Conservation (phyloP, 2,797 vertebrate species). For the Cyprinella venusta region DNA sequence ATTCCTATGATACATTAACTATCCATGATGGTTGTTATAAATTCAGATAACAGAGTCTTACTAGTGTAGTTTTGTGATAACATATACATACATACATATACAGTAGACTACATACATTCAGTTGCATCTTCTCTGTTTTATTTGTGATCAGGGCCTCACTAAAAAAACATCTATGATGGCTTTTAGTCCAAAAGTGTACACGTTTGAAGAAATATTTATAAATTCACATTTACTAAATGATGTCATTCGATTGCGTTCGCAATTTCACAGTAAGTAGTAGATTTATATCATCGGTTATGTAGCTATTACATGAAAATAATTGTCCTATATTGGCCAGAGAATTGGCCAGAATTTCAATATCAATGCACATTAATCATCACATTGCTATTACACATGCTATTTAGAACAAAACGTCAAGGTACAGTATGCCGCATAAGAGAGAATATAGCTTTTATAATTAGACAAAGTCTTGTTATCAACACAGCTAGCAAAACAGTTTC, state of each 20-base stretch:
- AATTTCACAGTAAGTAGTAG: not conserved
- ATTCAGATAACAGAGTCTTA: no score
- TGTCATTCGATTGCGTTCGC: not conserved
- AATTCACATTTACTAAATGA: not conserved
- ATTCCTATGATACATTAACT: not conserved
- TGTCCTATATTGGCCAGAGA: not conserved
- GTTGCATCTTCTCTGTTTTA: not conserved
- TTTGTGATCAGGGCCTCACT: not conserved
- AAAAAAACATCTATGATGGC: not conserved
- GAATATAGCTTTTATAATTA: not conserved
- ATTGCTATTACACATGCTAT: not conserved
- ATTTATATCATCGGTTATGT: not conserved
- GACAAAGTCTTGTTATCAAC: slow-evolving; percentile 2
- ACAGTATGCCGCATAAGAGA: not conserved
- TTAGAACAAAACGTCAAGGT: not conserved
- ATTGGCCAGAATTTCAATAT: not conserved
- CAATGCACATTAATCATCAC: not conserved
- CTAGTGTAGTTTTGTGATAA: not conserved
- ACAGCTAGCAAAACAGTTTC: not conserved
- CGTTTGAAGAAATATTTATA: not conserved
- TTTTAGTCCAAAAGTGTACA: not conserved
- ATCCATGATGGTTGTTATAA: no score
- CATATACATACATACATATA: no score
- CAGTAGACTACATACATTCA: not conserved
- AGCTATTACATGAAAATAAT: not conserved